Evolutionary conservation across 2,888 invertebrate genomes (phyloP), one percentile per base, ranked within the genome.

Genomic region (Euzetes globulus): DNA sequence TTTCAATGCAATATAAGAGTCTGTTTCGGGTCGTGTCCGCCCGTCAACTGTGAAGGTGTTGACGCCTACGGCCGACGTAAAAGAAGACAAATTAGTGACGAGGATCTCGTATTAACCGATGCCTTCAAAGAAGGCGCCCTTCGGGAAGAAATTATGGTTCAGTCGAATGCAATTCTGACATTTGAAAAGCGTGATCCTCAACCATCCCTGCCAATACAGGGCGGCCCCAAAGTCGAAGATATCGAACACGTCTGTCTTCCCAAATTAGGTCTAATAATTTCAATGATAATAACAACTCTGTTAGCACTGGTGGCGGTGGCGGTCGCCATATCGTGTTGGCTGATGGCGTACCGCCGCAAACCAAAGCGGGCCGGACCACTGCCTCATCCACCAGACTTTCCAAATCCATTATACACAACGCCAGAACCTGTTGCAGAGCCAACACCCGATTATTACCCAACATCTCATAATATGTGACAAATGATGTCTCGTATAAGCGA

Each of bases 1-100:
- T 94, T 95, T 91, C 94, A 94, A 83, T 94, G 94, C 83, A 94
- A 94, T 83, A 93, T 94, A 80, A 87, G 94, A 76, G 94, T 95
- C 13, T 94, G 94, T 86, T 94, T 94, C 81, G 94, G 94, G 82
- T 91, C 89, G 84, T 95, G 94, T 82, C 94, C 94, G 86, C 94
- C 94, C 80, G 94, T 94, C 1, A 94, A 94, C 81, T 95, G 94
- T 82, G 89, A 91, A 79, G 94, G 93, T 77, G 89, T 89, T 81
- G 92, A 94, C 83, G 93, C 94, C 33, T 94, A 90, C 81, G 94
- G 94, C 74, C 88, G 91, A 81, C 88, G 91, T 79, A 88, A 88
- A 82, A 82, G 85, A 87, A 68, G 71, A 45, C 58, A 72, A 15
- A 52, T 71, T 7, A 87, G 87, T 74, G 83, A 78, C n/a, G 75